Conservation (phyloP, 1,140 invertebrate genomes). For the Chymomyza costata region DNA sequence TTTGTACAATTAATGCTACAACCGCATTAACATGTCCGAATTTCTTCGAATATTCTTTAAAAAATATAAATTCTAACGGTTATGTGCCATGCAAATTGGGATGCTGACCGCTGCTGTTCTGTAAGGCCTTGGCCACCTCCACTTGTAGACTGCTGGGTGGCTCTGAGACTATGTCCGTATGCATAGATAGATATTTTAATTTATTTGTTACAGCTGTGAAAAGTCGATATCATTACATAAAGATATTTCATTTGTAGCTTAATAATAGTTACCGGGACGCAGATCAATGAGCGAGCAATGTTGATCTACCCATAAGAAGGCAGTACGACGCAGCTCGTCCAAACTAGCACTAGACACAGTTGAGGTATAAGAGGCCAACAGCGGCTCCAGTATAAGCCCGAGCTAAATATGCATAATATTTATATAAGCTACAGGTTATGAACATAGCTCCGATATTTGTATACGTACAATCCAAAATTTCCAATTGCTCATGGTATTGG, state of each 20-base stretch:
- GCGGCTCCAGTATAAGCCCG: conserved; percentile 90
- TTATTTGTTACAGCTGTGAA: conserved; percentile 92
- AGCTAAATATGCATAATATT: conserved; percentile 87
- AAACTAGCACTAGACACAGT: conserved; percentile 93
- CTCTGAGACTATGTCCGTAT: conserved; percentile 93
- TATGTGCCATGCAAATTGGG: conserved; percentile 66
- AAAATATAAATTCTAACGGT: conserved; percentile 56
- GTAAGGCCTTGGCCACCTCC: conserved; percentile 80
- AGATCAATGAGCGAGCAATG: conserved; percentile 95
- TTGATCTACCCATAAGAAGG: conserved; percentile 95
- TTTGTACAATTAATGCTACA: conserved; percentile 53
- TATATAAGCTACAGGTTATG: neutral
- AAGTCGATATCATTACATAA: too few species aligned
- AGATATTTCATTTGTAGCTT: neutral
- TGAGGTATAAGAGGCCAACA: conserved; percentile 92
- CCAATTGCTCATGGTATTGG: conserved; percentile 93
- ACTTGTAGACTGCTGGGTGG: conserved; percentile 88
- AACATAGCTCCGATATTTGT: neutral
- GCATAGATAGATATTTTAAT: conserved; percentile 90
- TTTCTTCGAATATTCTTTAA: conserved; percentile 27
- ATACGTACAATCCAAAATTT: conserved; percentile 95
- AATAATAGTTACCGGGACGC: conserved; percentile 84
- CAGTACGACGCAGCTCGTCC: conserved; percentile 94
- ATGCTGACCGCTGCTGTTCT: conserved; percentile 66
- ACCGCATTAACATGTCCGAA: conserved; percentile 23